These are phyloP conservation scores for Hepsetus odoe DNA, from an alignment of 2,113 vertebrate genomes.

Conservation along the genomic window DNA sequence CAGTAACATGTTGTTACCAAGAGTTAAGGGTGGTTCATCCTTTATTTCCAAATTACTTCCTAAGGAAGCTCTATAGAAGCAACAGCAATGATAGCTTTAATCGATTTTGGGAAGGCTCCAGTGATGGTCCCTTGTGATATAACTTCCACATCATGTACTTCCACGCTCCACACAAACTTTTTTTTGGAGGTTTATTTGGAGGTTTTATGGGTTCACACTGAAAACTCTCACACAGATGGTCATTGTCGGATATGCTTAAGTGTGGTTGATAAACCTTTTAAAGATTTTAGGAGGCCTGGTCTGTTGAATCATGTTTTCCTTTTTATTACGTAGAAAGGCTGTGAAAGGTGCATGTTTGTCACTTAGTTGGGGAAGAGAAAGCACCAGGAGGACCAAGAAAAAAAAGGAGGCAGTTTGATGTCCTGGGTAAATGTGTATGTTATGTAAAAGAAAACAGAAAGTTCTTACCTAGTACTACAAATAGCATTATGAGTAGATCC, in stretches of 20 bases:
- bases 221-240: slow-evolving; percentile 54
- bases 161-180: slow-evolving; percentile 28
- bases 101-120: slow-evolving; percentile 23
- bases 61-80: slow-evolving; percentile 76
- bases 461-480: no score
- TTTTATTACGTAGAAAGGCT: no score
- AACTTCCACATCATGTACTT: slow-evolving; percentile 41
- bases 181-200: slow-evolving; percentile 13
- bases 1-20: slow-evolving; percentile 75
- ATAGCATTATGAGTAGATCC: no score
- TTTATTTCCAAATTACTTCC: slow-evolving; percentile 74
- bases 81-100: slow-evolving; percentile 29
- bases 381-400: no score
- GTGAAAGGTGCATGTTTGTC: no score
- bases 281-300: no score
- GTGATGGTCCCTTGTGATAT: slow-evolving; percentile 52
- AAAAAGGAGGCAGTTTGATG: no score
- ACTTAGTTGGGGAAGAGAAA: no score
- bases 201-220: slow-evolving; percentile 49
- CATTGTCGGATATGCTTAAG: slow-evolving; percentile 9
- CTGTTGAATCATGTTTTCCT: no score
- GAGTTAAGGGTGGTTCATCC: slow-evolving; percentile 60
- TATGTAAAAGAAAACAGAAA: no score
- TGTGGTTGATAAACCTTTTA: no score
- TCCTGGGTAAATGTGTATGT: no score